Base-by-base conservation (phyloP, 2,888 invertebrate genomes). In the Phlogophora meticulosa region DNA sequence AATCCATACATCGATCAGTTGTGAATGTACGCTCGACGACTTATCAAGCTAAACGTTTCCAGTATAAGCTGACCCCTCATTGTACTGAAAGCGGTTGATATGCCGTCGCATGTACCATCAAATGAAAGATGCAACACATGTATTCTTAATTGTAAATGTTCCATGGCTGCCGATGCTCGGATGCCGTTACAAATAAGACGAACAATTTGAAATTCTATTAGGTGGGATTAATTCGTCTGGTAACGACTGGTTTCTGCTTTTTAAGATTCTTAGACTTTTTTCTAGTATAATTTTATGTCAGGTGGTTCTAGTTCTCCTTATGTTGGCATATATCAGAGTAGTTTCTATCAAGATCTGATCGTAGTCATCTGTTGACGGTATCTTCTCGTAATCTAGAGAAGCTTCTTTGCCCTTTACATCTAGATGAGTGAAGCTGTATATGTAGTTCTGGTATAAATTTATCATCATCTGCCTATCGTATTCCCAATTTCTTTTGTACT, bases 131-230 rank as follows among this genome's bases (percentile, higher is more conserved):
- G 68, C 77, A 82, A 52, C 55, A 59, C 53, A 40, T 80, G 63
- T 69, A 63, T 74, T 81, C 73, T 78, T 80, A 80, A 80, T 81
- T 82, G 73, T 78, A 80, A 81, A 81, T 80, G 60, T 40, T 57
- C 49, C 70, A 59, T 60, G 60, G 52, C 48, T 49, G 32, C 17
- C 45, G 64, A 62, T 46, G 55, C 63, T 67, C 43, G 49, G 34
- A 60, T 65, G 59, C 78, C 72, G 81, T 80, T 78, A 80, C 67
- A 64, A 45, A 51, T 71, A 63, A 74, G 70, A 67, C 55, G 43
- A 34, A n/a, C 45, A 49, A 81, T 82, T 81, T 77, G 78, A 62
- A 82, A 80, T 80, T 82, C 80, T 77, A 82, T 77, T 75, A 58
- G 64, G 62, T 64, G 52, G 38, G 55, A 61, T 52, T 71, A 36